Base-by-base conservation (phyloP, 2,797 vertebrate species). In the Molossus molossus region DNA sequence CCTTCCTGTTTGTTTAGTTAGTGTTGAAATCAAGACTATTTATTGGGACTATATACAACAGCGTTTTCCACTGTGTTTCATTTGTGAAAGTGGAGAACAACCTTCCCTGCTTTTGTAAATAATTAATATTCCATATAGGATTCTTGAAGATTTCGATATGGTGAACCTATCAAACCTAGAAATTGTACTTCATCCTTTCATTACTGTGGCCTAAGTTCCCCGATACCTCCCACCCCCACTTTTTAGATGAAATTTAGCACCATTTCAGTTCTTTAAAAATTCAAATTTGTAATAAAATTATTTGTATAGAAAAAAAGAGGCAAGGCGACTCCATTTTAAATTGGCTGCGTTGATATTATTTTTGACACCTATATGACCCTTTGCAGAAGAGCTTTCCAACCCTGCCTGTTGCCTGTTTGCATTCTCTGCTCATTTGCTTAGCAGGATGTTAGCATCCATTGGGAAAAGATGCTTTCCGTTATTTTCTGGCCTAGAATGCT, bases 171-270 rank as follows among this genome's bases (percentile, higher is more conserved):
- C 92, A 37, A 96, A 96, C 90, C 95, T 95, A 97, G 97, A 97
- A 98, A 90, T 89, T 91, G 91, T 96, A 94, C 89, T 93, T 88
- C 96, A 95, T 97, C 96, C 77, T 87, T 96, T 92, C 94, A 75
- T 97, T 73, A 95, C 95, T 97, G 88, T 98, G 98, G 96, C 97
- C 98, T 98, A 95, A 97, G 97, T 97, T 97, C 97, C 97, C 72
- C 88, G 91, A 70, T 81, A 9, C 3, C 9, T 58, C 12, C 25
- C 57, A 13, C 1, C 11, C 15, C 11, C 0, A 10, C 62, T 25
- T 94, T 90, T 94, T 95, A 95, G 96, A 85, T 33, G 95, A 98
- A 96, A 95, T 96, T 69, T 90, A 97, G 94, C 97, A 94, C 91
- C 84, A 94, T 87, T 98, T 97, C 76, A 92, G 98, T 98, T 98